Percentiles rank a stretch among this genome's conserved stretches.
Evolutionary conservation across 2,888 invertebrate genomes (phyloP).

Genomic region (Drosophila nigricruria): DNA sequence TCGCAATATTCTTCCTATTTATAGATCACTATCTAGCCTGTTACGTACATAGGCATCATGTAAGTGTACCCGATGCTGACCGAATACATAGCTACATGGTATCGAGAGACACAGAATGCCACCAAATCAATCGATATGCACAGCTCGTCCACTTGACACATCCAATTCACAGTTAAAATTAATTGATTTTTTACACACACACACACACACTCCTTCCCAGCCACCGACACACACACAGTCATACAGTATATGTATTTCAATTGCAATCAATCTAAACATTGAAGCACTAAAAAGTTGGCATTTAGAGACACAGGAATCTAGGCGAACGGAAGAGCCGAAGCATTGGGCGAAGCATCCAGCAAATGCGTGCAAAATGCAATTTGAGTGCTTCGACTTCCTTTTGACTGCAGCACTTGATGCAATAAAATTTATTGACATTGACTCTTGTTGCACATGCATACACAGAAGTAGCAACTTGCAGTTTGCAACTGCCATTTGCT

Average conservation of each 20-base stretch:
- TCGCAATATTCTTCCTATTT: too few relatives aligned
- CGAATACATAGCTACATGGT: neutral
- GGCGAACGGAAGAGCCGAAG: neutral
- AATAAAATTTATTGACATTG: slow-evolving; percentile 58
- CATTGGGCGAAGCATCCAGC: neutral
- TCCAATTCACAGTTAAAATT: slow-evolving; percentile 31
- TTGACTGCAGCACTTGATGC: slow-evolving; percentile 37
- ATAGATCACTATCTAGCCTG: too few relatives aligned
- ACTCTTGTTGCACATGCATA: slow-evolving; percentile 36
- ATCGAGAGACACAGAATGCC: neutral
- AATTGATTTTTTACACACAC: slow-evolving; percentile 44
- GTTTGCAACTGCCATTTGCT: slow-evolving; percentile 24
- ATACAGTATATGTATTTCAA: slow-evolving; percentile 20
- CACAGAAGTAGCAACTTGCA: neutral
- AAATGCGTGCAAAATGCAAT: slow-evolving; percentile 46
- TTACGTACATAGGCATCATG: neutral
- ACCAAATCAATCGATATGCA: slow-evolving; percentile 39
- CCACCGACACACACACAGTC: neutral
- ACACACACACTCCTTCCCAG: too few relatives aligned
- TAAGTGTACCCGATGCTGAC: neutral
- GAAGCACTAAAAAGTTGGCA: slow-evolving; percentile 46
- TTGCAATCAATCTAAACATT: slow-evolving; percentile 63
- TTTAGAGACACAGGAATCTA: slow-evolving; percentile 10
- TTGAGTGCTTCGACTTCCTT: slow-evolving; percentile 38
- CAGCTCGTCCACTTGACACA: slow-evolving; percentile 3